These are phyloP conservation scores for Hexactinellida sp. DNA, from an alignment of 37 sponge, comb jelly and placozoan species.

Conservation along the genomic window DNA sequence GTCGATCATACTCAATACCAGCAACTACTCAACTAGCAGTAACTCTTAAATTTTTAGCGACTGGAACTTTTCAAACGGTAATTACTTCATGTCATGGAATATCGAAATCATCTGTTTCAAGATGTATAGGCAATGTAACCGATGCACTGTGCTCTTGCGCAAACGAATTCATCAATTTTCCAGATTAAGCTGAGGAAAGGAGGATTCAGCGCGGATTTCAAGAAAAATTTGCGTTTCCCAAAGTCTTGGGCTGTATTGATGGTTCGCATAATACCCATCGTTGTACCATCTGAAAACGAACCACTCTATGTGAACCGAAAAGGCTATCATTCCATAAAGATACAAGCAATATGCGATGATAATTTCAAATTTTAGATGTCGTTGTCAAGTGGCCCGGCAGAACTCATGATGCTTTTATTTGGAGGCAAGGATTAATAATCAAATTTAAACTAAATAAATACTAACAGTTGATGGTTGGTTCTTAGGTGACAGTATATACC, in stretches of 20 bases:
- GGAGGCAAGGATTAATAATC: not conserved
- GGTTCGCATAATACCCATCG: too few species aligned
- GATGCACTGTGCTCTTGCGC: not conserved
- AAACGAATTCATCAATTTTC: not conserved
- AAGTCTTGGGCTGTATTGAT: too few species aligned
- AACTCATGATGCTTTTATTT: too few species aligned
- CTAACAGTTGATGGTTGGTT: not conserved
- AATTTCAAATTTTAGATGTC: not conserved
- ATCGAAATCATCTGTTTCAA: not conserved
- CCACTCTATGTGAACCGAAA: not conserved
- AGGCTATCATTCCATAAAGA: not conserved
- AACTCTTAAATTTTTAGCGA: not conserved
- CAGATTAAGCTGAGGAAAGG: not conserved
- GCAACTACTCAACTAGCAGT: too few species aligned
- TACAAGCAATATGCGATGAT: too few species aligned
- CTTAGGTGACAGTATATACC: not conserved
- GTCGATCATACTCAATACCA: too few species aligned
- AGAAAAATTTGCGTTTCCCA: not conserved
- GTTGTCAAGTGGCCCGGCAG: too few species aligned
- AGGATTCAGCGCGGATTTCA: not conserved
- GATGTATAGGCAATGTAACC: not conserved
- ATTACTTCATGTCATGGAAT: not conserved
- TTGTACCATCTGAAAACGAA: not conserved
- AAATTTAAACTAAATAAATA: not conserved
- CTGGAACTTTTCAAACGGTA: too few species aligned